Conservation (phyloP, 2,797 vertebrate genomes). For the Rhinogobio ventralis region DNA sequence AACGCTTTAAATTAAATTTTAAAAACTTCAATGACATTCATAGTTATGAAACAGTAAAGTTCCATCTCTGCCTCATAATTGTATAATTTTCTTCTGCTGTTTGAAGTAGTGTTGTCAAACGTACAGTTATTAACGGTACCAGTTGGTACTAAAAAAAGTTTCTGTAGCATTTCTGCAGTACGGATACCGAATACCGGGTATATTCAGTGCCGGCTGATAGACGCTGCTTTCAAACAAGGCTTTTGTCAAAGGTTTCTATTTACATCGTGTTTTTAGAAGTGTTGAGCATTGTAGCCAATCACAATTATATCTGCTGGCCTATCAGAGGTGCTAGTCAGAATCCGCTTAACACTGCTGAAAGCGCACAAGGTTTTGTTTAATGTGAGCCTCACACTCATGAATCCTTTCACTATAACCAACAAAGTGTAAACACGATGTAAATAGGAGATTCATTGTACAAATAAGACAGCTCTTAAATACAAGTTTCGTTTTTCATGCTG, state of each 20-base stretch:
- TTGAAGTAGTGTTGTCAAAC: not conserved
- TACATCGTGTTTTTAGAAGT: not conserved
- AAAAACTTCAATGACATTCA: not conserved
- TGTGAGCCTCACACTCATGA: fast-evolving
- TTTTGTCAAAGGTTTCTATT: not conserved
- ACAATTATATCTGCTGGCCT: not conserved
- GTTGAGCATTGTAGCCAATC: not conserved
- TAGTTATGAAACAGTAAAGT: not conserved
- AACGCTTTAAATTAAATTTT: not conserved
- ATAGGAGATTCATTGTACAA: not conserved
- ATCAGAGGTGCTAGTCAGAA: not conserved
- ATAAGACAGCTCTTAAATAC: not conserved
- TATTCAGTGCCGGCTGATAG: too few relatives aligned
- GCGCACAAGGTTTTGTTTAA: not conserved
- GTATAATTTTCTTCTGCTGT: not conserved
- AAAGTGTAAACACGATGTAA: not conserved
- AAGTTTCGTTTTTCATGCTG: not conserved
- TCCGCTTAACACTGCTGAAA: not conserved
- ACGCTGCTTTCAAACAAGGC: too few relatives aligned
- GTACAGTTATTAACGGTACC: not conserved
- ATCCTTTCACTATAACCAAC: not conserved
- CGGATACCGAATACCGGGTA: too few relatives aligned
- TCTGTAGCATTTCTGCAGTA: too few relatives aligned
- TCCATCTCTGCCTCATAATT: not conserved
- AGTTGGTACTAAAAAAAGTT: not conserved